Conservation (phyloP, 2,888 invertebrate species). For the Xiphydria camelus region DNA sequence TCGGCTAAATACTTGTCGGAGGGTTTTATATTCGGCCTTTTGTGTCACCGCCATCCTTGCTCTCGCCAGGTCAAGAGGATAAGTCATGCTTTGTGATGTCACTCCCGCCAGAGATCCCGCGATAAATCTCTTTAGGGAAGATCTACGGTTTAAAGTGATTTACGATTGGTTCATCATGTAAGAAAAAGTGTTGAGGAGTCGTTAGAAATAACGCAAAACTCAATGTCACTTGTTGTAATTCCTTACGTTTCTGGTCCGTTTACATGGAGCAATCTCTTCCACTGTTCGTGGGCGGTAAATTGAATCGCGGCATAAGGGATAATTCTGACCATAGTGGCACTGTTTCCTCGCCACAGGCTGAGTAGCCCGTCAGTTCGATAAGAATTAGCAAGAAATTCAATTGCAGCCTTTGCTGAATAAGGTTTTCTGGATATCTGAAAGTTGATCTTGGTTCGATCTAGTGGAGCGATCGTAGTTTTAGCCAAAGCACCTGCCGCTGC, state of each 20-base stretch:
- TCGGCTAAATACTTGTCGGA: constrained; percentile 68
- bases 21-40: constrained; percentile 70
- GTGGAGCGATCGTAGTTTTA: constrained; percentile 94
- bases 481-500: constrained; percentile 93
- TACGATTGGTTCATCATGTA: constrained; percentile 24
- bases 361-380: constrained; percentile 77
- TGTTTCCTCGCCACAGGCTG: constrained; percentile 96
- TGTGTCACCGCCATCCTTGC: constrained; percentile 96
- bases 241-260: constrained; percentile 65
- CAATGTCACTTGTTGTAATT: not conserved
- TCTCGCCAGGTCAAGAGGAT: constrained; percentile 94
- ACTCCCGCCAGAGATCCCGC: constrained; percentile 96
- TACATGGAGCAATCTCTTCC: constrained; percentile 80
- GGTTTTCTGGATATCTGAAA: constrained; percentile 86
- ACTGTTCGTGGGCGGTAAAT: constrained; percentile 97
- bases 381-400: constrained; percentile 69
- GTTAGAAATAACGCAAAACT: constrained; percentile 5
- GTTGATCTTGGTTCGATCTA: constrained; percentile 97
- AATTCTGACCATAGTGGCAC: constrained; percentile 96
- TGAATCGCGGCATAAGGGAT: constrained; percentile 97
- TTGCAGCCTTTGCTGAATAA: constrained; percentile 74
- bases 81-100: constrained; percentile 91
- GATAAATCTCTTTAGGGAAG: constrained; percentile 66
- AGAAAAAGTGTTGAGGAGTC: not conserved
- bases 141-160: too few relatives aligned